These are phyloP conservation scores for Rutilus rutilus DNA, from an alignment of 2,113 vertebrate genomes.

Conservation along the genomic window DNA sequence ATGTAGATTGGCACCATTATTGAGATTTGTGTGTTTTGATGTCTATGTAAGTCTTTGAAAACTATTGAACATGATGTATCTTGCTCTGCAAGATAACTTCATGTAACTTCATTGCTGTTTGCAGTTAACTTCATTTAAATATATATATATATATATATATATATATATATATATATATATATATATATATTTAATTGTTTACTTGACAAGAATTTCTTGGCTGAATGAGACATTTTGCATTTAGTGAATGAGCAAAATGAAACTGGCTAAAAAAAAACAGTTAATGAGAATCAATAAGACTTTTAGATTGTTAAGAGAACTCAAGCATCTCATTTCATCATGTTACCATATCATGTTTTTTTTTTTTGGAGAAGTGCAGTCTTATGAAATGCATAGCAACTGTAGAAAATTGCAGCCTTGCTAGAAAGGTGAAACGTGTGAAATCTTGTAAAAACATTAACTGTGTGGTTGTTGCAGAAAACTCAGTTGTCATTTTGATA, in stretches of 20 bases:
- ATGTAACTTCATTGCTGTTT: not conserved
- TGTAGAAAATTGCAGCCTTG: not conserved
- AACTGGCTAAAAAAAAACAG: not conserved
- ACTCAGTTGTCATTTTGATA: not conserved
- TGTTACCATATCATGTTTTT: not conserved
- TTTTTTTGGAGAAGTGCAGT: not conserved
- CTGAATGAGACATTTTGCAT: not conserved
- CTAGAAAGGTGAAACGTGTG: not conserved
- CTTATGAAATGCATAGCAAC: not conserved
- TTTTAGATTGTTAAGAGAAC: not conserved
- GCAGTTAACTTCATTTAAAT: not conserved
- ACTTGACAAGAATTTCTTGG: not conserved
- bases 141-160: too few species aligned
- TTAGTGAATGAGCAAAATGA: not conserved
- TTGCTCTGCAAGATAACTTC: not conserved
- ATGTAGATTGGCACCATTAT: not conserved
- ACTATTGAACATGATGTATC: not conserved
- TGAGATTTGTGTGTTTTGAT: not conserved
- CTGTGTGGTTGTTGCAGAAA: not conserved
- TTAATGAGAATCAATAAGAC: not conserved
- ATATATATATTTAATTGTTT: not conserved
- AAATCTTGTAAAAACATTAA: not conserved
- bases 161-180: too few species aligned
- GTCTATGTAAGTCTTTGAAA: not conserved
- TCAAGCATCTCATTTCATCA: not conserved